phyloP scores from a whole-genome alignment of 2,888 invertebrate genomes.

The Cinara cedri region DNA sequence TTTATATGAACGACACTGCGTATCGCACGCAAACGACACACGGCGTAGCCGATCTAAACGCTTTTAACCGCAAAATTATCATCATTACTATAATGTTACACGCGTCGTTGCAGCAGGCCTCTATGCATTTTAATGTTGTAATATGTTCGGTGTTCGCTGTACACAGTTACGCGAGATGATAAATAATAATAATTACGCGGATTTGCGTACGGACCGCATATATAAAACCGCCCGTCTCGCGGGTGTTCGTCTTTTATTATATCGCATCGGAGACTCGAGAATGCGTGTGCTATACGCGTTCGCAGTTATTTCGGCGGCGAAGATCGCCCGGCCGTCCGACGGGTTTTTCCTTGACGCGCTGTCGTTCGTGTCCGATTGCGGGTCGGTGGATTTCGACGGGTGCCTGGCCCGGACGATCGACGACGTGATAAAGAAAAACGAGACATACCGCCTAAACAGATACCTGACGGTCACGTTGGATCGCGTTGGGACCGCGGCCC shows the following conservation, averaged over 20 bases:
- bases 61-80: background rate
- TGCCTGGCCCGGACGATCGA: slow-evolving; percentile 17
- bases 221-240: background rate
- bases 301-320: background rate
- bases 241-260: too few relatives aligned
- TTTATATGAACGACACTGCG: too few relatives aligned
- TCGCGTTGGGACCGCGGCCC: background rate
- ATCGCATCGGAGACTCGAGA: background rate
- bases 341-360: background rate
- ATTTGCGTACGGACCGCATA: background rate
- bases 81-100: too few relatives aligned
- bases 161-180: slow-evolving; percentile 8
- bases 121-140: too few relatives aligned
- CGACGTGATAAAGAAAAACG: background rate
- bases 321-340: background rate
- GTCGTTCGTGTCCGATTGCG: background rate
- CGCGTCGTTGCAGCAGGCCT: background rate
- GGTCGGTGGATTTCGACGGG: background rate
- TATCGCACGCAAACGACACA: background rate
- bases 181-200: background rate
- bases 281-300: slow-evolving; percentile 3
- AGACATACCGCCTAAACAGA: slow-evolving; percentile 5
- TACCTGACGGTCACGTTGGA: background rate
- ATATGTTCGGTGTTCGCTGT: background rate
- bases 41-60: slow-evolving; percentile 38